phyloP scores from a whole-genome alignment of 1,140 invertebrate genomes.

The Panonychus citri region DNA sequence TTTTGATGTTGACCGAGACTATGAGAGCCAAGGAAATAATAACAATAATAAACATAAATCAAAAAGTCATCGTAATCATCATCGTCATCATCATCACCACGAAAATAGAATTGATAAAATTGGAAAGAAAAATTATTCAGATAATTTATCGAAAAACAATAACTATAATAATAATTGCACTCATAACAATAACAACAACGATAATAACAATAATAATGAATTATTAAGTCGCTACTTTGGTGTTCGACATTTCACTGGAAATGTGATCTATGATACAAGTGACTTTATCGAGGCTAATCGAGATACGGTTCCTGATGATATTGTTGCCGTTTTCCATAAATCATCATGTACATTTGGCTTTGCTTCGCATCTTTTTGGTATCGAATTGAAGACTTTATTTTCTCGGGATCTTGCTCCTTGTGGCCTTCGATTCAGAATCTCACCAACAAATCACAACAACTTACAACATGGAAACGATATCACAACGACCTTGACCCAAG shows the following conservation, averaged over 20 bases:
- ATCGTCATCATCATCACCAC: neutral
- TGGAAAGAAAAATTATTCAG: too few species aligned
- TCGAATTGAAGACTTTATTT: slow-evolving; percentile 64
- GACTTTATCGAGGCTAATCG: slow-evolving; percentile 76
- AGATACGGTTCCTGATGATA: slow-evolving; percentile 69
- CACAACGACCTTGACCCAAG: slow-evolving; percentile 70
- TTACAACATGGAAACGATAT: slow-evolving; percentile 64
- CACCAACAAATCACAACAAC: slow-evolving; percentile 66
- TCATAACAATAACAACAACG: neutral
- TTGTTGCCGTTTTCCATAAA: slow-evolving; percentile 76
- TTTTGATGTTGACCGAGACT: slow-evolving; percentile 2
- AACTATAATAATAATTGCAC: neutral
- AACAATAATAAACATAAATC: neutral
- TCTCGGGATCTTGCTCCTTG: slow-evolving; percentile 52
- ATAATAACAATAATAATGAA: neutral
- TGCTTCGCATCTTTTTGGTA: slow-evolving; percentile 74
- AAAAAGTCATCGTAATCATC: neutral
- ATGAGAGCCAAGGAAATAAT: neutral
- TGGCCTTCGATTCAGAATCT: slow-evolving; percentile 62
- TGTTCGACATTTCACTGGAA: slow-evolving; percentile 72
- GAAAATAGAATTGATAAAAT: too few species aligned
- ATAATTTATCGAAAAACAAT: too few species aligned
- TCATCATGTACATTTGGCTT: slow-evolving; percentile 82
- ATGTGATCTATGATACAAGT: slow-evolving; percentile 64
- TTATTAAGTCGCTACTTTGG: slow-evolving; percentile 42